Conservation (phyloP, 37 sponge, comb jelly and placozoan species). For the Halichondria panicea region DNA sequence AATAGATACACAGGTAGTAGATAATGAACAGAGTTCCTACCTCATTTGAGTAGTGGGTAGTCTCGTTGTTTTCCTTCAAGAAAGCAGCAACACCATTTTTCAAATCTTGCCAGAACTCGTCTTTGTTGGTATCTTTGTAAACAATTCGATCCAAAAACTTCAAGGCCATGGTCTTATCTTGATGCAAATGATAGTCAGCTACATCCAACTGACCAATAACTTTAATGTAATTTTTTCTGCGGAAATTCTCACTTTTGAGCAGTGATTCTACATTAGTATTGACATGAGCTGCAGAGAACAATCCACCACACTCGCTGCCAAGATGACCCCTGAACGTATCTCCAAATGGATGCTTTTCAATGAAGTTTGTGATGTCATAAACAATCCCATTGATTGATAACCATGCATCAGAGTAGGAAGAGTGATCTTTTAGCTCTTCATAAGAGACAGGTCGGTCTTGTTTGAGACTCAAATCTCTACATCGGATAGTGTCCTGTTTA, state of each 20-base stretch:
- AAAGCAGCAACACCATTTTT: background rate
- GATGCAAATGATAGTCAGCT: background rate
- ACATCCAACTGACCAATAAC: slow-evolving; percentile 2
- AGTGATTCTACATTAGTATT: background rate
- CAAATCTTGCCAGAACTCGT: slow-evolving; percentile 11
- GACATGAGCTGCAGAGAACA: slow-evolving; percentile 1
- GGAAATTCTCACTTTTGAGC: background rate
- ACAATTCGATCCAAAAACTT: slow-evolving; percentile 13
- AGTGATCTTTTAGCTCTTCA: background rate
- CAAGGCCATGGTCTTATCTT: background rate
- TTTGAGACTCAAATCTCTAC: no score
- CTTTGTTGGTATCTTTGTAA: slow-evolving; percentile 5
- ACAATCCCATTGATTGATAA: slow-evolving; percentile 4
- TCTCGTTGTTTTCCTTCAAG: background rate
- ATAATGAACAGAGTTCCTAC: background rate
- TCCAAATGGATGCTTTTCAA: slow-evolving; percentile 6
- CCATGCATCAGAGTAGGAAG: slow-evolving; percentile 13
- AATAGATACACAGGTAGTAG: background rate
- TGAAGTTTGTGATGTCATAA: slow-evolving; percentile 5
- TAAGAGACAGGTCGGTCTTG: background rate
- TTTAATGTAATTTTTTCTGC: background rate
- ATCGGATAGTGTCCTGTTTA: no score
- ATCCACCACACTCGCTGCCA: no score
- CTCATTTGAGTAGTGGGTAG: background rate
- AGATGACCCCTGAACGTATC: slow-evolving; percentile 2